Evolutionary conservation across 2,113 vertebrate genomes (phyloP).

Genomic region (Alouatta palliata): DNA sequence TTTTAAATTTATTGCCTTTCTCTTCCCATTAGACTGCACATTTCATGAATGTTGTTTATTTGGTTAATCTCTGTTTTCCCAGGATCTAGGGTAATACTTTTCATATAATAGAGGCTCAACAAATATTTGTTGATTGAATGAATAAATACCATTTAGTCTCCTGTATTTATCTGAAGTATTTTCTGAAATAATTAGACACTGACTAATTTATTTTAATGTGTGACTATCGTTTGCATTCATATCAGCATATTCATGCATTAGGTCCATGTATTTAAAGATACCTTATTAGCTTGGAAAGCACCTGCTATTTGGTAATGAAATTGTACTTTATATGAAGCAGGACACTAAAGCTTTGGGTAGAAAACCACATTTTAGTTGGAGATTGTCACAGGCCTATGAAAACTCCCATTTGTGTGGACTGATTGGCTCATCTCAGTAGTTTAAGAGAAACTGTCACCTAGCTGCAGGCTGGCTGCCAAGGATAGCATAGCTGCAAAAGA

Average conservation of each 20-base stretch:
- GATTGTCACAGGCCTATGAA: background rate
- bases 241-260: background rate
- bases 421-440: background rate
- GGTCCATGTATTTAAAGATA: background rate
- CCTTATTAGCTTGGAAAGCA: background rate
- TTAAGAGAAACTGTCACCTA: background rate
- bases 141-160: background rate
- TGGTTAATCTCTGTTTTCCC: slow-evolving; percentile 10
- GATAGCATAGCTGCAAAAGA: background rate
- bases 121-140: background rate
- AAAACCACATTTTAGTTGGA: background rate
- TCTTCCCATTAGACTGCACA: background rate
- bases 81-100: background rate
- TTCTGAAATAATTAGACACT: background rate
- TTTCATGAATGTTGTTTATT: background rate
- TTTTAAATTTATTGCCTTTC: background rate
- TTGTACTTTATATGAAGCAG: background rate
- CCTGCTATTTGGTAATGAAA: slow-evolving; percentile 14
- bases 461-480: background rate
- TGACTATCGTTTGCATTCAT: background rate
- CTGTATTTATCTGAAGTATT: background rate
- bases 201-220: background rate
- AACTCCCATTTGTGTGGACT: slow-evolving; percentile 4
- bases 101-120: background rate
- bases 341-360: background rate